Evolutionary conservation across 2,888 invertebrate species (phyloP).

Genomic region (Nymphalis polychloros): DNA sequence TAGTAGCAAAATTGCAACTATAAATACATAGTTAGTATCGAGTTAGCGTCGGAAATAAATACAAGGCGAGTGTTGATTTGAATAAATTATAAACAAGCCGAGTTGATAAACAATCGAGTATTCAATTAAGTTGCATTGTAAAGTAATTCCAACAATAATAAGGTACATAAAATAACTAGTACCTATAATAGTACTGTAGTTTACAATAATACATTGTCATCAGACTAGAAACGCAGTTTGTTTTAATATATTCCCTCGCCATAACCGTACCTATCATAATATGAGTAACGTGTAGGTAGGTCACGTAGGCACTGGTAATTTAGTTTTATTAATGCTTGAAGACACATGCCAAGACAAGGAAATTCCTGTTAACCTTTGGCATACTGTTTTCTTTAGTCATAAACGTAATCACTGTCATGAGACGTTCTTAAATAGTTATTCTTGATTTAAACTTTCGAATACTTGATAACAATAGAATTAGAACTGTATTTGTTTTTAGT

Average conservation of each 20-base stretch:
- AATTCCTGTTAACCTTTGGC: constrained; percentile 33
- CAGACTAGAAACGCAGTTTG: constrained; percentile 32
- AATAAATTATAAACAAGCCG: constrained; percentile 26
- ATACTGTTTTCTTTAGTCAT: constrained; percentile 22
- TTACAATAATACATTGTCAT: constrained; percentile 41
- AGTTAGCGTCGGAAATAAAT: constrained; percentile 14
- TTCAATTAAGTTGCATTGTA: constrained; percentile 56
- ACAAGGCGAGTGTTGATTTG: constrained; percentile 20
- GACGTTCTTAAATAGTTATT: not conserved
- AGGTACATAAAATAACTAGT: constrained; percentile 46
- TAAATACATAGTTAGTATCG: constrained; percentile 40
- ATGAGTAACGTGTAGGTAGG: constrained; percentile 63
- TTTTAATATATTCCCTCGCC: constrained; percentile 39
- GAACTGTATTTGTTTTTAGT: no score
- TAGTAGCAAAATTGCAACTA: constrained; percentile 10
- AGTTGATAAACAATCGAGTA: constrained; percentile 45
- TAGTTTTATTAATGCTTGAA: constrained; percentile 34
- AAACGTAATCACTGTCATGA: constrained; percentile 18
- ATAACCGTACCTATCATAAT: constrained; percentile 47
- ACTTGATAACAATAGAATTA: not conserved
- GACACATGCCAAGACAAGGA: constrained; percentile 25
- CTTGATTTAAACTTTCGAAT: not conserved
- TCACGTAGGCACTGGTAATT: constrained; percentile 63
- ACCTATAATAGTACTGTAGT: constrained; percentile 33
- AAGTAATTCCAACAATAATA: constrained; percentile 47